Evolutionary conservation across 2,797 vertebrate species (phyloP).

Genomic region (Periophthalmus magnuspinnatus): DNA sequence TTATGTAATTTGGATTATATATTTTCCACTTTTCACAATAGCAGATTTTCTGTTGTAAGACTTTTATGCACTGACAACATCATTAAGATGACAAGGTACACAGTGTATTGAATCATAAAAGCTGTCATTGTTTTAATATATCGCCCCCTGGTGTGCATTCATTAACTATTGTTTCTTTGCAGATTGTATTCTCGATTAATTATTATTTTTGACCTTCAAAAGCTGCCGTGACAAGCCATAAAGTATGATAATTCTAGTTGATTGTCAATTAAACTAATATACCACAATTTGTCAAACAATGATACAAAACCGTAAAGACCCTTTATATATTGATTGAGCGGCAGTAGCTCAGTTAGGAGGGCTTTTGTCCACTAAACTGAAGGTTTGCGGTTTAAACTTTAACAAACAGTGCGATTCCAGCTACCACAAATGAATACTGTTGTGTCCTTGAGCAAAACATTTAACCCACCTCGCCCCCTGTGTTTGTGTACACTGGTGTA

Average conservation of each 20-base stretch:
- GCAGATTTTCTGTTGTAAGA: neutral
- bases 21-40: neutral
- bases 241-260: slow-evolving; percentile 23
- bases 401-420: too few relatives aligned
- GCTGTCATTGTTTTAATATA: slow-evolving; percentile 1
- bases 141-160: slow-evolving; percentile 1
- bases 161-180: slow-evolving; percentile 24
- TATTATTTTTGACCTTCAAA: slow-evolving; percentile 18
- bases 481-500: too few relatives aligned
- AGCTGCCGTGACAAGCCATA: slow-evolving; percentile 23
- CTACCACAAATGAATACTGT: too few relatives aligned
- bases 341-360: too few relatives aligned
- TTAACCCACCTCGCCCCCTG: too few relatives aligned
- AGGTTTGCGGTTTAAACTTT: too few relatives aligned
- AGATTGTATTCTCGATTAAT: slow-evolving; percentile 9
- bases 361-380: too few relatives aligned
- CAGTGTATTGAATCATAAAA: neutral
- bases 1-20: neutral
- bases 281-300: neutral
- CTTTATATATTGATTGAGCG: too few relatives aligned
- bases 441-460: too few relatives aligned
- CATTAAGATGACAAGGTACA: neutral
- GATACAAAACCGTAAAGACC: neutral
- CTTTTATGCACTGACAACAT: neutral
- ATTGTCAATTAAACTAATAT: neutral